These are phyloP conservation scores for Solea solea DNA, from an alignment of 2,113 vertebrate genomes.

Conservation along the genomic window DNA sequence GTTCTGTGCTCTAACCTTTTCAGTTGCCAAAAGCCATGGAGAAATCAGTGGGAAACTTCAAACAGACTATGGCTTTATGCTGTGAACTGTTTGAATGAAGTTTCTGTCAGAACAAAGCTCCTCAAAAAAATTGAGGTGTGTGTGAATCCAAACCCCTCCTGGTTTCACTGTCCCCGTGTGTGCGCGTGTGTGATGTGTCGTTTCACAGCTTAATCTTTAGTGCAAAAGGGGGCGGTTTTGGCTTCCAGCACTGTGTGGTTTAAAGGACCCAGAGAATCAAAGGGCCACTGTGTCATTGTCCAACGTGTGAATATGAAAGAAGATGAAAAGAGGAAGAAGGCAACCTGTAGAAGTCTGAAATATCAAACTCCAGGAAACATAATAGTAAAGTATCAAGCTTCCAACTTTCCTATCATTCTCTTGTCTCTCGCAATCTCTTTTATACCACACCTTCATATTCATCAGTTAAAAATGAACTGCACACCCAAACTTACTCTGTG, in stretches of 20 bases:
- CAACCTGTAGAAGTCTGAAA: slow-evolving; percentile 39
- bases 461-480: neutral
- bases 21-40: neutral
- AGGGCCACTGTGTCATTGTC: slow-evolving; percentile 32
- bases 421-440: slow-evolving; percentile 16
- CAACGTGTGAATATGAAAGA: neutral
- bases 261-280: slow-evolving; percentile 22
- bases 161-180: slow-evolving; percentile 14
- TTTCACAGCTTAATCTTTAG: slow-evolving; percentile 62
- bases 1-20: neutral
- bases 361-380: slow-evolving; percentile 27
- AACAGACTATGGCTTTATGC: slow-evolving; percentile 15
- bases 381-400: slow-evolving; percentile 1
- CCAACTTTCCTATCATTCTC: slow-evolving; percentile 8
- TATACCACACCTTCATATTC: slow-evolving; percentile 16
- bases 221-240: slow-evolving; percentile 37
- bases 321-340: slow-evolving; percentile 11
- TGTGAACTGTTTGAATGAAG: slow-evolving; percentile 10
- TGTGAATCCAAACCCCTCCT: slow-evolving; percentile 1
- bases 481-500: too few relatives aligned
- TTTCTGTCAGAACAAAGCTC: slow-evolving; percentile 50
- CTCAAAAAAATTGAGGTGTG: slow-evolving; percentile 38
- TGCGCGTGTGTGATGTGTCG: slow-evolving; percentile 34
- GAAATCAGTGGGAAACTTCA: slow-evolving; percentile 20
- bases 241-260: slow-evolving; percentile 23